Percentiles rank a stretch among this genome's conserved stretches.
Conservation (phyloP, 2,797 vertebrate species). For the Schizothorax lantsangensis region DNA sequence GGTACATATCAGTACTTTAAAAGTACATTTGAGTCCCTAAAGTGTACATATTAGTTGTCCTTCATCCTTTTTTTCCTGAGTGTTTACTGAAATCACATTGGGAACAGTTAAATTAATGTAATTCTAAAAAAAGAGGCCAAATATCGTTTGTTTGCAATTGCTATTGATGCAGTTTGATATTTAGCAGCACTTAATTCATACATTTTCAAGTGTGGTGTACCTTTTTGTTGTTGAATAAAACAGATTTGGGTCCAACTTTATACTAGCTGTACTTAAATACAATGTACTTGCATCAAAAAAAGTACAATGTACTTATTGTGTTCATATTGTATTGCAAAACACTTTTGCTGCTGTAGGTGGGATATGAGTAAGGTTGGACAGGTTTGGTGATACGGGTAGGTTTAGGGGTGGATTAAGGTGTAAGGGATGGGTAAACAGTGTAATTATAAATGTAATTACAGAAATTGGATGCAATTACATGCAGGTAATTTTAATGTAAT, state of each 20-base stretch:
- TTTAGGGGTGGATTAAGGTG: neutral
- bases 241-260: neutral
- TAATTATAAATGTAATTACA: neutral
- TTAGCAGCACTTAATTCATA: neutral
- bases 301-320: neutral
- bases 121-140: neutral
- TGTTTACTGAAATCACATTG: neutral
- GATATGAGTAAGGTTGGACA: neutral
- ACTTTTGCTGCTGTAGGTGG: neutral
- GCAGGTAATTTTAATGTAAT: neutral
- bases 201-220: neutral
- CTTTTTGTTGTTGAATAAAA: neutral
- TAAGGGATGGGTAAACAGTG: neutral
- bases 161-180: neutral
- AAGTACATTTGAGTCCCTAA: neutral
- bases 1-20: neutral
- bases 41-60: neutral
- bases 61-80: neutral
- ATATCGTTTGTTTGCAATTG: neutral
- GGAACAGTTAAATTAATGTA: neutral
- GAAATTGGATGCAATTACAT: neutral
- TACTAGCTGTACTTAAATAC: neutral
- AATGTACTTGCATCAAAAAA: neutral
- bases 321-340: neutral
- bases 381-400: neutral